A percentile compares a stretch with the other conserved stretches of the same genome.
phyloP scores from a whole-genome alignment of 2,888 invertebrate genomes.

The Yponomeuta malinellus region DNA sequence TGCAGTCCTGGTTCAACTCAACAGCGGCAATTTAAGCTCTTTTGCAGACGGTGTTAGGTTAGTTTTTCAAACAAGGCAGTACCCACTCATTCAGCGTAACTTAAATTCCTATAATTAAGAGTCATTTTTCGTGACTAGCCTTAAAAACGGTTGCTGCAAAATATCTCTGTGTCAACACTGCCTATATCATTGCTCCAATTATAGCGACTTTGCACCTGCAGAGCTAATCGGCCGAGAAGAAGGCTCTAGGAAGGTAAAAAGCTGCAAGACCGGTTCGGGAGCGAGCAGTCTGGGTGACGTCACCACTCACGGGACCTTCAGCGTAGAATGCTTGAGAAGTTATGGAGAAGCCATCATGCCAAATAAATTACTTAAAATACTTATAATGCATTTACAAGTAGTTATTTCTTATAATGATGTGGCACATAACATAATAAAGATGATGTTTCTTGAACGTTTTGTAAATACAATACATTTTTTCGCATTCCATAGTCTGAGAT shows the following conservation, averaged over 20 bases:
- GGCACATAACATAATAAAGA: too few species aligned
- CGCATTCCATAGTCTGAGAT: too few species aligned
- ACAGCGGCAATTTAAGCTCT: too few species aligned
- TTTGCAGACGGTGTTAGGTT: too few species aligned
- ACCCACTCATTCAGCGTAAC: too few species aligned
- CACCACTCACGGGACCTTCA: not conserved
- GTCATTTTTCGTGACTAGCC: not conserved
- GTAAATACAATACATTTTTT: too few species aligned
- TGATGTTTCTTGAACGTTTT: too few species aligned
- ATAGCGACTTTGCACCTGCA: slow-evolving; percentile 13
- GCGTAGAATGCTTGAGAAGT: not conserved
- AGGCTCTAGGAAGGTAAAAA: slow-evolving; percentile 16
- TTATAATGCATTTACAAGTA: too few species aligned
- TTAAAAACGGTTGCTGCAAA: not conserved
- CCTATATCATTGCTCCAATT: slow-evolving; percentile 9
- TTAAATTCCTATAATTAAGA: too few species aligned
- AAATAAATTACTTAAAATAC: not conserved
- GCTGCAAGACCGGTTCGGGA: slow-evolving; percentile 14
- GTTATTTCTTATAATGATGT: too few species aligned
- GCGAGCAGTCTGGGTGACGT: slow-evolving; percentile 9
- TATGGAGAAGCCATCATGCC: not conserved
- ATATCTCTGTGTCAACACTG: slow-evolving; percentile 14
- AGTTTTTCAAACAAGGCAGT: too few species aligned
- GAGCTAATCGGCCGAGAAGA: slow-evolving; percentile 8
- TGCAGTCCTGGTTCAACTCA: too few species aligned